Evolutionary conservation across 2,113 vertebrate genomes (phyloP), one percentile per base, ranked within the genome.

Genomic region (Alexandromys fortis): DNA sequence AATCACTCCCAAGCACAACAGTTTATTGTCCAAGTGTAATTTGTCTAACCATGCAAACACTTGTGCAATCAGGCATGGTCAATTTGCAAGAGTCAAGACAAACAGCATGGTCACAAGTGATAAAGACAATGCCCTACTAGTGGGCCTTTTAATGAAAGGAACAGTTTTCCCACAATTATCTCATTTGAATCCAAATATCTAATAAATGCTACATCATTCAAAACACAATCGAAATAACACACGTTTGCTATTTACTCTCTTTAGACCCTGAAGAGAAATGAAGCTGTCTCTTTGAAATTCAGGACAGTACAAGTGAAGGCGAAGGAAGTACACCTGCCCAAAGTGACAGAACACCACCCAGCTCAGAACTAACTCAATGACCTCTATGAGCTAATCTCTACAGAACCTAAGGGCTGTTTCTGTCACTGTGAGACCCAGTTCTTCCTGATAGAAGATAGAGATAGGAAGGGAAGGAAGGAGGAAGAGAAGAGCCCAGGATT

Each of bases 1-100:
- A 98, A 98, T 98, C 97, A 97, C 95, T 94, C 70, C 92, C 93
- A 82, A 87, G 92, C 96, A 93, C 89, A 98, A 98, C 91, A 97
- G 97, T 49, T 97, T 92, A 98, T 96, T 98, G 96, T 98, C 91
- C 97, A 97, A 93, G 97, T 87, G 97, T 88, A 98, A 98, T 98
- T 94, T 97, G 90, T 83, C 98, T 97, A 97, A 96, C 98, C 97
- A 98, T 95, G 96, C 97, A 98, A 97, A 94, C 95, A 98, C 97
- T 94, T 97, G 97, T 65, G 97, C 95, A 96, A 88, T 97, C 96
- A 98, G 96, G 97, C 97, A 14, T 95, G 58, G 92, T 97, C 97
- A 98, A 95, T 97, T 98, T 98, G 89, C 2, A 0, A 98, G 86
- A 92, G 94, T 82, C 95, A 92, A 95, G 95, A 97, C 97, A 97